phyloP scores from a whole-genome alignment of 2,888 invertebrate genomes.

The Volucella inanis region DNA sequence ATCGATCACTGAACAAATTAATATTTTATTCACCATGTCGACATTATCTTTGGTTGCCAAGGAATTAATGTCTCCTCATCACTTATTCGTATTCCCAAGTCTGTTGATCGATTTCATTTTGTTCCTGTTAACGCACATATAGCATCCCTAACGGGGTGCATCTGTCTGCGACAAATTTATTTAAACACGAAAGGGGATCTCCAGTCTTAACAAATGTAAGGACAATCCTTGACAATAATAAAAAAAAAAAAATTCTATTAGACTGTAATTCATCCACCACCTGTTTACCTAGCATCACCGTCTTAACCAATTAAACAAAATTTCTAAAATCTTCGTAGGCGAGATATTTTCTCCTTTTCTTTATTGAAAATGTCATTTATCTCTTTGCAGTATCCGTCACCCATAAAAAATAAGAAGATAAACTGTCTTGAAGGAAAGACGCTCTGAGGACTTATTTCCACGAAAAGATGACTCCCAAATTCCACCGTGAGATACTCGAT shows the following conservation, averaged over 20 bases:
- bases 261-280: constrained; percentile 28
- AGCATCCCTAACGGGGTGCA: constrained; percentile 37
- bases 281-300: not conserved
- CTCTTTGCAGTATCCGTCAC: constrained; percentile 30
- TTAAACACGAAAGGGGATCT: not conserved
- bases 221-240: not conserved
- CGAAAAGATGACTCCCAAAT: not conserved
- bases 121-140: constrained; percentile 39
- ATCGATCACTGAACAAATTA: constrained; percentile 40
- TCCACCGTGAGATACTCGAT: not conserved
- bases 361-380: constrained; percentile 36
- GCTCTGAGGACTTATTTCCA: no score
- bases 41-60: constrained; percentile 45
- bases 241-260: not conserved
- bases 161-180: constrained; percentile 40
- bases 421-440: constrained; percentile 3
- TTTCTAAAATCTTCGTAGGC: constrained; percentile 30
- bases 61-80: constrained; percentile 50
- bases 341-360: constrained; percentile 12
- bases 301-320: constrained; percentile 61
- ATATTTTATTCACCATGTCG: constrained; percentile 44
- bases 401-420: constrained; percentile 12
- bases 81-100: constrained; percentile 32
- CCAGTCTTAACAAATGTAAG: not conserved
- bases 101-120: constrained; percentile 26